Evolutionary conservation across 2,888 invertebrate genomes (phyloP).

Genomic region (Drosophila diplacantha): DNA sequence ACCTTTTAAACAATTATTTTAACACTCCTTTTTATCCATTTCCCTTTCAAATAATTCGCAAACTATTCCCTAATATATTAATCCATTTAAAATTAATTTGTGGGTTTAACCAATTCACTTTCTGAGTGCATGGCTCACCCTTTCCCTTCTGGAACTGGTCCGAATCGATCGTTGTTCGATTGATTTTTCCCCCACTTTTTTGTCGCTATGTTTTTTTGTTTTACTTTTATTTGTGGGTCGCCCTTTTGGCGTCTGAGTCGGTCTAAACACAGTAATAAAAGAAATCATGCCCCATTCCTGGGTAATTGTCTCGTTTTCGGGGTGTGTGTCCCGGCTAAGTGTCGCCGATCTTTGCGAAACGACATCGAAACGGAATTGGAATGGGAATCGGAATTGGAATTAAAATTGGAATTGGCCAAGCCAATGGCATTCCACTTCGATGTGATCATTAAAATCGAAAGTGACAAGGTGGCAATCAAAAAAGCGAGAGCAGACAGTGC

Average conservation of each 20-base stretch:
- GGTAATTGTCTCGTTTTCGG: conserved; percentile 48
- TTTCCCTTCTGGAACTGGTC: conserved; percentile 18
- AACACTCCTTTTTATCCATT: not conserved
- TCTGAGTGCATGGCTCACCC: not conserved
- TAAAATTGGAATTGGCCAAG: conserved; percentile 23
- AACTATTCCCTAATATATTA: too few species aligned
- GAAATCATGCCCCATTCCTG: conserved; percentile 52
- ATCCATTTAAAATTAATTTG: not conserved
- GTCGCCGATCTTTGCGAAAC: conserved; percentile 21
- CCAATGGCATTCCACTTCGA: conserved; percentile 20
- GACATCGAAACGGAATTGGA: conserved; percentile 8
- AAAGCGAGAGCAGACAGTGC: conserved; percentile 3
- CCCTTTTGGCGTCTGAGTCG: conserved; percentile 44
- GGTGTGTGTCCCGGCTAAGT: conserved; percentile 60
- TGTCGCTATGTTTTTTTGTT: conserved; percentile 16
- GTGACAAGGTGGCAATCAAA: conserved; percentile 14
- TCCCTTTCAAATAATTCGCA: not conserved
- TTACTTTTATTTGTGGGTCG: conserved; percentile 35
- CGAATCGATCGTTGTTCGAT: conserved; percentile 30
- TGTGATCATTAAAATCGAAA: conserved; percentile 40
- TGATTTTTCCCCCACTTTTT: conserved; percentile 40
- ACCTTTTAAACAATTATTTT: too few species aligned
- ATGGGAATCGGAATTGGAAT: conserved; percentile 13
- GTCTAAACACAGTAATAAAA: conserved; percentile 58
- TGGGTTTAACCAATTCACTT: not conserved